These are phyloP conservation scores for Drosophila ironensis DNA, from an alignment of 1,140 invertebrate genomes.

Conservation along the genomic window DNA sequence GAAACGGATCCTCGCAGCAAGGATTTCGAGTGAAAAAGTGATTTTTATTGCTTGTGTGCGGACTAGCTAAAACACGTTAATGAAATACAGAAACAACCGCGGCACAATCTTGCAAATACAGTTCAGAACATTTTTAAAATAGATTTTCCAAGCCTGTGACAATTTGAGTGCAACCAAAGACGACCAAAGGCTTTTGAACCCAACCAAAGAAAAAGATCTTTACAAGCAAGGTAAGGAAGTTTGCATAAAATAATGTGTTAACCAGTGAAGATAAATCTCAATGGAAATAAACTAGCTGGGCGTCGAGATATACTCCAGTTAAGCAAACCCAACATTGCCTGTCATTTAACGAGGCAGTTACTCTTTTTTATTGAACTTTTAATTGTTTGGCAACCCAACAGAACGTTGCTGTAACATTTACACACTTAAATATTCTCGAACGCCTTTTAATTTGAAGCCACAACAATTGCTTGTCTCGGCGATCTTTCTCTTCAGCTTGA, in stretches of 20 bases:
- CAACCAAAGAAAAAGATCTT: background rate
- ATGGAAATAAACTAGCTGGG: background rate
- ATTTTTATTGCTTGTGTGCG: background rate
- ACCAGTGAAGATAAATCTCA: background rate
- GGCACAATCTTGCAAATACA: constrained; percentile 78
- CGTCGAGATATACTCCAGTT: too few species aligned
- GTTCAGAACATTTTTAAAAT: constrained; percentile 73
- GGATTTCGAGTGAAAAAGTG: background rate
- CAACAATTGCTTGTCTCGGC: constrained; percentile 14
- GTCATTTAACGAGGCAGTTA: too few species aligned
- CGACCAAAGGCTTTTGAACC: constrained; percentile 14
- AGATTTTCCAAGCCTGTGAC: too few species aligned
- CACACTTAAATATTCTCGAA: background rate
- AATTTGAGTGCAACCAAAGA: constrained; percentile 15
- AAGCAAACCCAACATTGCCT: too few species aligned
- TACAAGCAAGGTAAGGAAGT: constrained; percentile 26
- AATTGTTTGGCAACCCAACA: too few species aligned
- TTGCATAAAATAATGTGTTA: background rate
- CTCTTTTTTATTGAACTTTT: too few species aligned
- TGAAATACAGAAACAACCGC: constrained; percentile 80
- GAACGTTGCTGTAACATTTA: too few species aligned
- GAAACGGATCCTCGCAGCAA: background rate
- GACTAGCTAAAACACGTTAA: constrained; percentile 55
- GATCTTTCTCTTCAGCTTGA: constrained; percentile 7
- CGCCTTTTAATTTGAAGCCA: background rate